Evolutionary conservation across 2,113 vertebrate genomes (phyloP), one percentile per base, ranked within the genome.

Genomic region (Podarcis raffonei): DNA sequence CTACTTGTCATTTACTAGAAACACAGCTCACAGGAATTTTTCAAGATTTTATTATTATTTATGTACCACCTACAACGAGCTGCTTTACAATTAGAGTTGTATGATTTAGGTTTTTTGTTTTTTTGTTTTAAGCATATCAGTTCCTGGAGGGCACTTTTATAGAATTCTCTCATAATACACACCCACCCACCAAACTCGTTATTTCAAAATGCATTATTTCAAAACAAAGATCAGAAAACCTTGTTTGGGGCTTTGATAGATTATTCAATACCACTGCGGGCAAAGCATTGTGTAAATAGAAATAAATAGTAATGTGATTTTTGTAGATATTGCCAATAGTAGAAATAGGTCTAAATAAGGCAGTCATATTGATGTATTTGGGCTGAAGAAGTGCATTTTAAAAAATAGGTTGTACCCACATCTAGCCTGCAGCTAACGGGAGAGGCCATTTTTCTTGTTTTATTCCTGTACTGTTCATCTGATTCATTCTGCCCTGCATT

Each of bases 21-120:
- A 9, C 39, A 6, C 30, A 83, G 86, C 0, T 0, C 86, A 69
- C 2, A 62, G 8, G 83, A 62, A 80, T 78, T 78, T 80, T 78
- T 53, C 68, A 42, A 84, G 62, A 25, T 77, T 48, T 86, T 27
- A 74, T 71, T 69, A 69, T 71, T 87, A 81, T 66, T 87, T 87
- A 87, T 53, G 39, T 57, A 87, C 27, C 48, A 79, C 16, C 76
- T 57, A 71, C 77, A 30, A 81, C 42, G 20, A 35, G 48, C 3
- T 81, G 30, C 30, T 71, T 87, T 69, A 86, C 76, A 82, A 81
- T 78, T 62, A 78, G 80, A 88, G 68, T 3, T 5, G 9, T 8
- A 37, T 6, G 48, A 35, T 71, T 37, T 1, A 72, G 42, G 7
- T 11, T 42, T 71, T 16, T 25, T 71, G 6, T 11, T 25, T 37